Evolutionary conservation across 1,140 invertebrate species (phyloP).

Genomic region (Oncopodura yosiiana): DNA sequence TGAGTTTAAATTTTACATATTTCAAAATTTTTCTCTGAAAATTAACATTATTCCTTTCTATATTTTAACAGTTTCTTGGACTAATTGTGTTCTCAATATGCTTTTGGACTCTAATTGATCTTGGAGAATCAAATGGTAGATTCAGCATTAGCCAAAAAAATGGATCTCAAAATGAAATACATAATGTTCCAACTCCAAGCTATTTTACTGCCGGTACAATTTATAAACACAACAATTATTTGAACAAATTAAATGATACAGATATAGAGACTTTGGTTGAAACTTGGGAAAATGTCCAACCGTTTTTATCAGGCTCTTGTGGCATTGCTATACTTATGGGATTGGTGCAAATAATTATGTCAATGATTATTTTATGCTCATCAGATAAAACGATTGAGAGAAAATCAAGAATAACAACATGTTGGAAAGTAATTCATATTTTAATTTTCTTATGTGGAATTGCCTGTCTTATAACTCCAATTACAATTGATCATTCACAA

Average conservation of each 20-base stretch:
- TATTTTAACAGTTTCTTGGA: too few relatives aligned
- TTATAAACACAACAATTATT: neutral
- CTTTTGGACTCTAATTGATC: neutral
- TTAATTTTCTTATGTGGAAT: neutral
- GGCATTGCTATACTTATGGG: slow-evolving; percentile 3
- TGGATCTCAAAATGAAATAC: too few relatives aligned
- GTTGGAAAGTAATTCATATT: neutral
- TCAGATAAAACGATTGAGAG: neutral
- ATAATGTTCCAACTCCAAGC: too few relatives aligned
- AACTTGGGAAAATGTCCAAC: neutral
- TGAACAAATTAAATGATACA: neutral
- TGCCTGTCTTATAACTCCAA: neutral
- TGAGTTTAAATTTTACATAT: too few relatives aligned
- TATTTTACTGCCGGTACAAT: neutral
- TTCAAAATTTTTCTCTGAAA: too few relatives aligned
- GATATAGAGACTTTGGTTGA: neutral
- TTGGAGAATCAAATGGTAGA: neutral
- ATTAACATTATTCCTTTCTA: too few relatives aligned
- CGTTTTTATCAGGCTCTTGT: neutral
- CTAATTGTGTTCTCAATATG: too few relatives aligned
- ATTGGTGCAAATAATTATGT: slow-evolving; percentile 7
- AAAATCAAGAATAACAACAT: neutral
- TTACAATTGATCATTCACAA: neutral
- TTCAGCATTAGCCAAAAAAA: neutral
- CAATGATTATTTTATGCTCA: slow-evolving; percentile 6